These are phyloP conservation scores for Anthonomus grandis DNA, from an alignment of 1,140 invertebrate genomes.

Conservation along the genomic window DNA sequence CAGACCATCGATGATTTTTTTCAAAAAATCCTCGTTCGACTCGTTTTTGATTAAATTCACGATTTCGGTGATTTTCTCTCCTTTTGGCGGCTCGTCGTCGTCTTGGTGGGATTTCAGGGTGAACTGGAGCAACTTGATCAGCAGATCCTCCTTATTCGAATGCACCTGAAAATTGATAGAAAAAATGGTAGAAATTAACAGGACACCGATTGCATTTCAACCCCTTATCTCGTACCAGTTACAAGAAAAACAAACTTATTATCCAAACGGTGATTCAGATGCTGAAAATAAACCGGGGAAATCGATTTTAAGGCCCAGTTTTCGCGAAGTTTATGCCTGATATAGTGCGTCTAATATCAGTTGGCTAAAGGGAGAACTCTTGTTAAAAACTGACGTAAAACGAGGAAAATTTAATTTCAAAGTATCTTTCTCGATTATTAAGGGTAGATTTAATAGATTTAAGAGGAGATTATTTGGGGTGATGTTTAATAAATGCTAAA, in stretches of 20 bases:
- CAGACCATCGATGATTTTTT: slow-evolving; percentile 5
- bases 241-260: not conserved
- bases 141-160: slow-evolving; percentile 12
- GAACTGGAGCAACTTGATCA: slow-evolving; percentile 14
- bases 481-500: too few relatives aligned
- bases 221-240: slow-evolving; percentile 14
- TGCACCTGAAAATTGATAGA: slow-evolving; percentile 1
- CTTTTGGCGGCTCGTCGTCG: not conserved
- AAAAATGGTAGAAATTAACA: not conserved
- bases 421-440: too few relatives aligned
- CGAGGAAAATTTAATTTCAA: too few relatives aligned
- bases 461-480: too few relatives aligned
- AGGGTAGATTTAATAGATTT: too few relatives aligned
- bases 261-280: slow-evolving; percentile 15
- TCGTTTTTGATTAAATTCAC: slow-evolving; percentile 6
- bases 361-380: too few relatives aligned
- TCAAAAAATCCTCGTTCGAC: slow-evolving; percentile 1
- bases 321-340: too few relatives aligned
- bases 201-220: not conserved
- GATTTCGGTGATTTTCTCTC: not conserved
- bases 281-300: slow-evolving; percentile 18
- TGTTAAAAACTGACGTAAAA: too few relatives aligned
- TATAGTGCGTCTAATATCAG: too few relatives aligned
- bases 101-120: slow-evolving; percentile 5
- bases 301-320: slow-evolving; percentile 13